Evolutionary conservation across 2,113 vertebrate genomes (phyloP), one percentile per base, ranked within the genome.

Genomic region (Aldabrachelys gigantea): DNA sequence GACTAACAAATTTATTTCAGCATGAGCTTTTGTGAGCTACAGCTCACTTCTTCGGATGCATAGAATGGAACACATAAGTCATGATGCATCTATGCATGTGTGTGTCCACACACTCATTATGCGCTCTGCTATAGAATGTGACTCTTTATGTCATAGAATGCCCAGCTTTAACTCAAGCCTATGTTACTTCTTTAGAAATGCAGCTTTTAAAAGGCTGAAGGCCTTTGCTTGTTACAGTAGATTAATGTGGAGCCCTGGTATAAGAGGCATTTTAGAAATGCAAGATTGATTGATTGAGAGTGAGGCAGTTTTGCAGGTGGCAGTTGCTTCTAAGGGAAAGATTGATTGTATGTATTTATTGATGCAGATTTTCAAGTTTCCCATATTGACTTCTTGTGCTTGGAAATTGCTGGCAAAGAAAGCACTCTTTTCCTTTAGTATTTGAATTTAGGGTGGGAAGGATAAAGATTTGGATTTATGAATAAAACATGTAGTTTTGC

Each of bases 131-230:
- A 16, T 50, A n/a, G 59, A 7, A 89, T 95, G 94, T 0, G 93
- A 91, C 76, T 87, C 57, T 59, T 6, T 5, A 54, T 86, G 7
- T 88, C 84, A 50, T 56, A 96, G 91, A 89, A 80, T 95, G 82
- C 31, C 84, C 95, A 95, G 95, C 92, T 52, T 89, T 4, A 41
- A 89, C 75, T 95, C 95, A 96, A 91, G 50, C 52, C 14, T 1
- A 78, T 9, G 17, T 69, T 35, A 31, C 0, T 29, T 79, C 27
- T 85, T 14, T 41, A 41, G 22, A 41, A 57, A 59, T 8, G 38
- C 65, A 87, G 96, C 92, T 94, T 89, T 41, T 94, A 81, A 90
- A 92, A 96, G 4, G 1, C 56, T 80, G 62, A 90, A 80, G 91
- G 82, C 82, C 57, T 94, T 91, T 84, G 83, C 91, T 92, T 91